phyloP scores from a whole-genome alignment of 2,888 invertebrate genomes.

The Tolmerus cingulatus region DNA sequence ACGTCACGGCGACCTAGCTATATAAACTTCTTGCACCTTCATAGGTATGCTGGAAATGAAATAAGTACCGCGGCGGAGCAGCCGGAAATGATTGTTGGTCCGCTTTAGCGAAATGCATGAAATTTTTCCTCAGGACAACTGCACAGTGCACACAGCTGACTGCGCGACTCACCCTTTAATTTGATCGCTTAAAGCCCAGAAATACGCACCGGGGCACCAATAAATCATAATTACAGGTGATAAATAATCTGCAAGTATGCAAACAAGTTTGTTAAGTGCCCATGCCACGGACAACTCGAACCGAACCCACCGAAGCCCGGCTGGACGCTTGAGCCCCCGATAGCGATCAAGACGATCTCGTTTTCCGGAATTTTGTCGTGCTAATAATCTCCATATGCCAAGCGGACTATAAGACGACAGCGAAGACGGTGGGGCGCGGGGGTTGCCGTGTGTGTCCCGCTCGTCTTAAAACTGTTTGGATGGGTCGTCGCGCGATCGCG shows the following conservation, averaged over 20 bases:
- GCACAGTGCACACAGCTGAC: not conserved
- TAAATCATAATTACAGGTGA: constrained; percentile 41
- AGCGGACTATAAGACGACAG: not conserved
- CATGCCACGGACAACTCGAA: not conserved
- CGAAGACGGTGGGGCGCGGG: not conserved
- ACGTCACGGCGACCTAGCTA: not conserved
- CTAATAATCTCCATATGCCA: constrained; percentile 15
- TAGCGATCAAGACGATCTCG: constrained; percentile 14
- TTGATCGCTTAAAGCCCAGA: constrained; percentile 11
- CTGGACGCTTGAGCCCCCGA: not conserved
- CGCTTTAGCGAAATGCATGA: not conserved
- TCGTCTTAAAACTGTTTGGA: not conserved
- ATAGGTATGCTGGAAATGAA: not conserved
- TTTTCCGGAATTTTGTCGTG: constrained; percentile 34
- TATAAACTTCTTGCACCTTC: not conserved
- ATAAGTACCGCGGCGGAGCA: not conserved
- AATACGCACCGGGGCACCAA: not conserved
- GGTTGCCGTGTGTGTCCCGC: not conserved
- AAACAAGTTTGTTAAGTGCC: constrained; percentile 32
- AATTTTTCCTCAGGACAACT: not conserved
- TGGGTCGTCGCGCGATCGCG: not conserved
- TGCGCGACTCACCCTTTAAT: not conserved
- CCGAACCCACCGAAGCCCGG: not conserved
- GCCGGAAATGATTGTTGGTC: not conserved
- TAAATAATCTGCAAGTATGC: constrained; percentile 37